Percentiles rank a stretch among this genome's conserved stretches.
These are phyloP conservation scores for Sebastiscus tertius DNA, from an alignment of 2,797 vertebrate species.

Conservation along the genomic window DNA sequence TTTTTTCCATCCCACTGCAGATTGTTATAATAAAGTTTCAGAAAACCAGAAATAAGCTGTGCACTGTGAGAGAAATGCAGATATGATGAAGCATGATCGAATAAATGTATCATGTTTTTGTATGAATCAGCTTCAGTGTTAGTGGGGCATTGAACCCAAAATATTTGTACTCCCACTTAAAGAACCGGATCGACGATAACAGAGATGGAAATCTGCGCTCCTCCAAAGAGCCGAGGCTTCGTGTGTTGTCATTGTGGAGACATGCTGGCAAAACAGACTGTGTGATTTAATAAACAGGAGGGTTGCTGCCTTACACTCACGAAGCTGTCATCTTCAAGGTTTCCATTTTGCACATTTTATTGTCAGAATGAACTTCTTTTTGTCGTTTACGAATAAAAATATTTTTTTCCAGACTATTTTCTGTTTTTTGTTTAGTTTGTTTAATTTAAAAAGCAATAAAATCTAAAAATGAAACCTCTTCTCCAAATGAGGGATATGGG, in stretches of 20 bases:
- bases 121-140: too few species aligned
- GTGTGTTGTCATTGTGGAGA: slow-evolving; percentile 51
- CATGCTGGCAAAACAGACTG: slow-evolving; percentile 77
- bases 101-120: too few species aligned
- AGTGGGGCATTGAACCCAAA: slow-evolving; percentile 48
- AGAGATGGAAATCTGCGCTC: slow-evolving; percentile 75
- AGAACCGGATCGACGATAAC: slow-evolving; percentile 54
- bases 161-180: slow-evolving; percentile 63
- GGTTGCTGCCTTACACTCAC: slow-evolving; percentile 21
- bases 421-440: neutral
- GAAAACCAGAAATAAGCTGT: too few species aligned
- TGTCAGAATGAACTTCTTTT: slow-evolving; percentile 18
- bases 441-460: slow-evolving; percentile 8
- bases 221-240: slow-evolving; percentile 55
- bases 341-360: slow-evolving; percentile 55
- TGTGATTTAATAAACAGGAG: slow-evolving; percentile 65
- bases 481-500: neutral
- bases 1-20: too few species aligned
- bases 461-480: neutral
- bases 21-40: too few species aligned
- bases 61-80: too few species aligned
- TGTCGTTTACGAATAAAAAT: slow-evolving; percentile 26
- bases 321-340: neutral
- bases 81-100: too few species aligned
- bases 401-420: neutral